These are phyloP conservation scores for Anadara kagoshimensis DNA, from an alignment of 1,140 invertebrate genomes.

Conservation along the genomic window DNA sequence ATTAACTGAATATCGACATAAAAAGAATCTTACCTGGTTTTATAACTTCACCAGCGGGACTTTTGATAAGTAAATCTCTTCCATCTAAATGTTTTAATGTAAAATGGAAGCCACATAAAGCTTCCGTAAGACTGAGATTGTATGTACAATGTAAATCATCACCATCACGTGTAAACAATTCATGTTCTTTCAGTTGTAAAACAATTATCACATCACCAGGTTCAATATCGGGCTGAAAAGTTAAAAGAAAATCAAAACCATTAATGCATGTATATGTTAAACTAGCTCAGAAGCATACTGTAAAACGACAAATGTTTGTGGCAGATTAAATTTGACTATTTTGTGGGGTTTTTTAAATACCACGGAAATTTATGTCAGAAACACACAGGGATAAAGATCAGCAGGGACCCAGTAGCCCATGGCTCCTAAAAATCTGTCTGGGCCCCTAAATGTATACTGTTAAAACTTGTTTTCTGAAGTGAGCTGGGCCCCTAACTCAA, in stretches of 20 bases:
- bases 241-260: constrained; percentile 4
- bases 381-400: no score
- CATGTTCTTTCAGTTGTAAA: constrained; percentile 95
- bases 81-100: constrained; percentile 94
- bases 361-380: no score
- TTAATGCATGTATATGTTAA: no score
- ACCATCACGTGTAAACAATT: constrained; percentile 85
- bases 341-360: no score
- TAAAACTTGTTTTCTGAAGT: no score
- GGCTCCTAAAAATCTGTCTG: no score
- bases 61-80: constrained; percentile 89
- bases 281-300: no score
- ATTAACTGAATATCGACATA: background rate
- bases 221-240: constrained; percentile 86
- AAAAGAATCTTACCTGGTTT: constrained; percentile 81
- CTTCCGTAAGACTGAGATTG: constrained; percentile 89
- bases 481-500: no score
- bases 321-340: no score
- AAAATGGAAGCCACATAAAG: constrained; percentile 97
- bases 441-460: no score
- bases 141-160: constrained; percentile 89
- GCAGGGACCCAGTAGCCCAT: no score
- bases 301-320: no score
- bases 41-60: constrained; percentile 86
- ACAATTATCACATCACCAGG: constrained; percentile 97